Base-by-base conservation (phyloP, 35 echinoderm and acorn worm species). In the Apostichopus californicus region DNA sequence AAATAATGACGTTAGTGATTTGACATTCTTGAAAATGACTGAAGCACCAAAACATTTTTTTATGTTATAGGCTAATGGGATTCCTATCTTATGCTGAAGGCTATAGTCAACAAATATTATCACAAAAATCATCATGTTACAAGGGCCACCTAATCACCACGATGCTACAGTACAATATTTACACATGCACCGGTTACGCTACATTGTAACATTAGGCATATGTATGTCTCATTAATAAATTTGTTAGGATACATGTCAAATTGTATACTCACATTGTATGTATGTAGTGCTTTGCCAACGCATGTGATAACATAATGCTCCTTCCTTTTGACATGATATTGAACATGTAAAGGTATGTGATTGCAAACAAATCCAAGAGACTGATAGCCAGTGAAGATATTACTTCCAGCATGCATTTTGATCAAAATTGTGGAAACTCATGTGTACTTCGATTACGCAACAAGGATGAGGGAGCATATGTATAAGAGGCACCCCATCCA, bases 211-310 rank as follows among this genome's bases (percentile, higher is more conserved):
- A n/a, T 15, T 11, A 10, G 9, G 54, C 9, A 9, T 46, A 46
- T 46, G 34, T 46, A 46, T 46, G 34, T 46, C 34, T 46, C 34
- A 46, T 46, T 46, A 46, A 46, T 46, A 46, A 46, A 61, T 12
- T 0, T 61, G 58, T 9, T 61, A 61, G 58, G 58, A 61, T 61
- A 61, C 12, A 46, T 46, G 3, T 46, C 0, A 22, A 78, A 54
- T 26, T 53, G 60, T 52, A 52, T 60, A 94, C 96, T 98, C 78
- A 98, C 96, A 64, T 92, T 95, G 86, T 98, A 98, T 5, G 96
- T 95, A 59, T 98, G 96, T 53, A 98, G 95, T 6, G 96, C 92
- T 85, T 98, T 98, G 63, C 96, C 96, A 20, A 95, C 91, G 53
- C 92, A 90, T 57, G 96, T 95, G 24, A 98, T 81, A 18, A 98